These are phyloP conservation scores for Erebia palarica DNA, from an alignment of 2,888 invertebrate genomes.

Conservation along the genomic window DNA sequence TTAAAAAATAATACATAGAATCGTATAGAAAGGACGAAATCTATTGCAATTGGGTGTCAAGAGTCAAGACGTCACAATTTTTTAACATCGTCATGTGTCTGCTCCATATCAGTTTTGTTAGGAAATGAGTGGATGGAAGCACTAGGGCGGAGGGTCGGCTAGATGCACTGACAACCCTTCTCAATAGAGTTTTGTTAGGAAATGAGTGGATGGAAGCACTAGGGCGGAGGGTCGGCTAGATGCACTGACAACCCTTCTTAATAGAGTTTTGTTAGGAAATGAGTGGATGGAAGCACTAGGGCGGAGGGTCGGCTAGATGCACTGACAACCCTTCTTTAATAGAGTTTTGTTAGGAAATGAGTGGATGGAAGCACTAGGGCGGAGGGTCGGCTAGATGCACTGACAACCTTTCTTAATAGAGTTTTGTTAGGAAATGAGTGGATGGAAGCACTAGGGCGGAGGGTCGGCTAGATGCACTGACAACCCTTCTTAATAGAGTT, in stretches of 20 bases:
- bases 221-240: conserved; percentile 14
- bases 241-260: too few species aligned
- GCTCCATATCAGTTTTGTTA: conserved; percentile 32
- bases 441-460: conserved; percentile 28
- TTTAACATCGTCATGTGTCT: conserved; percentile 26
- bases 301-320: conserved; percentile 7
- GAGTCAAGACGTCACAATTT: too few species aligned
- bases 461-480: too few species aligned
- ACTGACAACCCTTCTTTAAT: too few species aligned
- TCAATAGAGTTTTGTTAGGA: conserved; percentile 30
- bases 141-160: conserved; percentile 20
- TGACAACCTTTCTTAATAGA: too few species aligned
- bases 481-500: too few species aligned
- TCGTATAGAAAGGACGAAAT: too few species aligned
- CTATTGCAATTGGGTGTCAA: too few species aligned
- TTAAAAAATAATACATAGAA: too few species aligned
- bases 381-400: conserved; percentile 10
- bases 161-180: neutral
- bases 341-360: conserved; percentile 31
- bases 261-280: conserved; percentile 31
- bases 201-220: conserved; percentile 32
- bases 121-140: conserved; percentile 32
- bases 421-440: conserved; percentile 32
- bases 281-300: conserved; percentile 32
- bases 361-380: conserved; percentile 31